Conservation (phyloP, 1,140 invertebrate genomes). For the Aphidius gifuensis region DNA sequence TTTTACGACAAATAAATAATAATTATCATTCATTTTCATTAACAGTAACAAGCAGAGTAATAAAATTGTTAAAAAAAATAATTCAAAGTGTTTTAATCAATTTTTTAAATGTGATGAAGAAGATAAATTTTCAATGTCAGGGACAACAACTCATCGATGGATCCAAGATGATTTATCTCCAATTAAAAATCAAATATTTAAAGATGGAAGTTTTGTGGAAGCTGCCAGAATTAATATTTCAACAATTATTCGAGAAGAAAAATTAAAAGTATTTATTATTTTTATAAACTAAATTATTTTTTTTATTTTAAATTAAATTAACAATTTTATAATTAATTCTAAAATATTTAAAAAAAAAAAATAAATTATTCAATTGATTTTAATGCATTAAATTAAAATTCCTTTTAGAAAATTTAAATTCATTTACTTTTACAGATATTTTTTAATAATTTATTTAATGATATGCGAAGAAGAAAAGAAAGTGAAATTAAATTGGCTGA, state of each 20-base stretch:
- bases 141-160: constrained; percentile 45
- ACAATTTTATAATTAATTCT: too few relatives aligned
- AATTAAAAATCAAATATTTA: constrained; percentile 22
- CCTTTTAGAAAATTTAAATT: too few relatives aligned
- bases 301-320: too few relatives aligned
- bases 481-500: constrained; percentile 30
- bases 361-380: too few relatives aligned
- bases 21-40: background rate
- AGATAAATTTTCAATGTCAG: constrained; percentile 34
- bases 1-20: background rate
- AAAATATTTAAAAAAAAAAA: too few relatives aligned
- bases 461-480: constrained; percentile 40
- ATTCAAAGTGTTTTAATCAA: constrained; percentile 3
- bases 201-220: constrained; percentile 17
- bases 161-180: constrained; percentile 35
- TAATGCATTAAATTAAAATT: too few relatives aligned
- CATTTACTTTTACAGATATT: constrained; percentile 32
- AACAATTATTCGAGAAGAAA: constrained; percentile 25
- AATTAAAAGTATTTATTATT: constrained; percentile 29
- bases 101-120: constrained; percentile 5
- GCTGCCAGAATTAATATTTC: constrained; percentile 4
- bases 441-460: constrained; percentile 54
- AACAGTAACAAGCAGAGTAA: background rate
- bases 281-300: background rate
- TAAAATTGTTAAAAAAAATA: background rate